phyloP scores from a whole-genome alignment of 2,888 invertebrate species.

The Bellardia bayeri region DNA sequence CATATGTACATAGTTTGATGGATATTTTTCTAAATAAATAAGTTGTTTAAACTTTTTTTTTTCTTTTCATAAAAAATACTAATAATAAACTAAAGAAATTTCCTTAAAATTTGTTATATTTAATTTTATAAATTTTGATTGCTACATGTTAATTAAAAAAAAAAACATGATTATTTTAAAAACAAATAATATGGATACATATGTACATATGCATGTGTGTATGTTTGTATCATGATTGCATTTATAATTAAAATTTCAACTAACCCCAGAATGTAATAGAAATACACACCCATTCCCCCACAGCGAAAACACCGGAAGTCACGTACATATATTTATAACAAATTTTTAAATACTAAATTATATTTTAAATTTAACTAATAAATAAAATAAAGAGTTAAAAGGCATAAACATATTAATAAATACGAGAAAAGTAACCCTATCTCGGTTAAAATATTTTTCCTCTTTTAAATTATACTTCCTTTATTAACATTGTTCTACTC shows the following conservation, averaged over 20 bases:
- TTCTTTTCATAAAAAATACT: too few relatives aligned
- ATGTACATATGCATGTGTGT: too few relatives aligned
- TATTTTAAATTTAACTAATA: conserved; percentile 23
- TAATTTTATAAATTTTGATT: background rate
- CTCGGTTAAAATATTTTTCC: background rate
- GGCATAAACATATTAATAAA: background rate
- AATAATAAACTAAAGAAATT: background rate
- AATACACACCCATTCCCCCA: background rate
- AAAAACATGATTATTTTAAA: background rate
- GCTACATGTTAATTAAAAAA: background rate
- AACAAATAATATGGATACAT: background rate
- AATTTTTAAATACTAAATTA: conserved; percentile 1
- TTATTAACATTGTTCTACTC: conserved; percentile 30
- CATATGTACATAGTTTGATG: too few relatives aligned
- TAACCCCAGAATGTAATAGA: background rate
- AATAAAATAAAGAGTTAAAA: conserved; percentile 6
- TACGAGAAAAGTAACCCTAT: background rate
- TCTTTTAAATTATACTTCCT: background rate
- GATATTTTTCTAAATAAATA: too few relatives aligned
- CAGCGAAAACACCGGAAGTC: conserved; percentile 30
- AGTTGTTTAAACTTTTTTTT: too few relatives aligned
- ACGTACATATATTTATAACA: conserved; percentile 30
- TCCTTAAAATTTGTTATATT: background rate
- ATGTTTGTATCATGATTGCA: background rate
- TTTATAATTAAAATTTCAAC: conserved; percentile 26